Percentiles rank a stretch among this genome's conserved stretches.
Evolutionary conservation across 2,113 vertebrate species (phyloP).

Genomic region (Galeopterus variegatus): DNA sequence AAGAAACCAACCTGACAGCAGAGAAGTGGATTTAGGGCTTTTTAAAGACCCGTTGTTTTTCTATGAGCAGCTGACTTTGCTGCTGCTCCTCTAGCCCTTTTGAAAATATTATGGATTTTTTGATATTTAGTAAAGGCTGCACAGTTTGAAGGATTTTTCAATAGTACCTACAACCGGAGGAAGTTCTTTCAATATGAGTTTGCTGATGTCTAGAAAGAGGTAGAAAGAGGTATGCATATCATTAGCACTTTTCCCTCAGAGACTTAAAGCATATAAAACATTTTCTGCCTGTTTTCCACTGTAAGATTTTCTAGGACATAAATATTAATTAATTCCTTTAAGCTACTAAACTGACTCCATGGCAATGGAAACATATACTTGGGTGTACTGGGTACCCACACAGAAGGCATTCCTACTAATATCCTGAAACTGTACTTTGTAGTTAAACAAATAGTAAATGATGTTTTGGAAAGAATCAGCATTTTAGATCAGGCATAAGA

Average conservation of each 20-base stretch:
- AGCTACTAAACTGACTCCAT: neutral
- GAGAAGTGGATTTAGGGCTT: neutral
- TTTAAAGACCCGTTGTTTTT: neutral
- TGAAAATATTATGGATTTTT: neutral
- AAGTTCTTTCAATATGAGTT: constrained; percentile 33
- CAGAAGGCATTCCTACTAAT: neutral
- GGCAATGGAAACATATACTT: neutral
- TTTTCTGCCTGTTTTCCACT: constrained; percentile 8
- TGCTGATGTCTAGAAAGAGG: constrained; percentile 4
- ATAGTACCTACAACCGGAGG: neutral
- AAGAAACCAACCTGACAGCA: neutral
- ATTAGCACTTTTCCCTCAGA: constrained; percentile 22
- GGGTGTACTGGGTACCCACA: neutral
- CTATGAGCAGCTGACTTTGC: neutral
- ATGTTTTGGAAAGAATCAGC: constrained; percentile 41
- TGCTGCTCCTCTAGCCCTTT: constrained; percentile 23
- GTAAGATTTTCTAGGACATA: neutral
- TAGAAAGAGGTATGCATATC: constrained; percentile 21
- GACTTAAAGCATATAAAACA: constrained; percentile 38
- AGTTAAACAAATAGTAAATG: constrained; percentile 19
- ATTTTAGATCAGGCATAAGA: neutral
- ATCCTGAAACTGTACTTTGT: neutral
- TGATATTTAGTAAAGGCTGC: constrained; percentile 6
- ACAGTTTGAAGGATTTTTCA: neutral
- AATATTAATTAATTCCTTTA: constrained; percentile 34